These are phyloP conservation scores for Acrossocheilus wenchowensis DNA, from an alignment of 2,797 vertebrate species.

Conservation along the genomic window DNA sequence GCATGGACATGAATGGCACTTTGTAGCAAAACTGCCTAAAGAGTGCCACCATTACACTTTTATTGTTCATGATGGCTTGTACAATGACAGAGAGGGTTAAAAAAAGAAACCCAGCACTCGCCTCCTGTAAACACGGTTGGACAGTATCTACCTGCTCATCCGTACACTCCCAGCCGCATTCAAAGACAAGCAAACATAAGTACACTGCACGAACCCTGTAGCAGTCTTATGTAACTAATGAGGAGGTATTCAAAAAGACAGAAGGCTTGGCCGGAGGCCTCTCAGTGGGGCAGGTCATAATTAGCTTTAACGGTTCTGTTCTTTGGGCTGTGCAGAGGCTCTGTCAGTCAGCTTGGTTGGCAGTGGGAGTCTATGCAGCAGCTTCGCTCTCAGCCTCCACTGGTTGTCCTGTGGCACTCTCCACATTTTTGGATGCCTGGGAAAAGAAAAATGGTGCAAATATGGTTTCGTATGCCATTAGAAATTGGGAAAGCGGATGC, in stretches of 20 bases:
- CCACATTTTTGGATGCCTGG: slow-evolving; percentile 93
- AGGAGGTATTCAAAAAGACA: slow-evolving; percentile 72
- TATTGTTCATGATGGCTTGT: slow-evolving; percentile 56
- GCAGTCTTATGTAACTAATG: slow-evolving; percentile 74
- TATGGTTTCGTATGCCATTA: neutral
- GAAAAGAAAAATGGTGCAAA: neutral
- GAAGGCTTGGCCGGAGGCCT: slow-evolving; percentile 70
- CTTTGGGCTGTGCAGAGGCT: slow-evolving; percentile 56
- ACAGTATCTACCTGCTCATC: slow-evolving; percentile 49
- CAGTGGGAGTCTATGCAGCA: slow-evolving; percentile 78
- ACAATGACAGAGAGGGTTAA: slow-evolving; percentile 53
- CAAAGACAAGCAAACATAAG: slow-evolving; percentile 33
- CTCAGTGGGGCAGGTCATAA: slow-evolving; percentile 70
- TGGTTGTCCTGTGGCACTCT: slow-evolving; percentile 89
- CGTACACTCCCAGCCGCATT: slow-evolving; percentile 32
- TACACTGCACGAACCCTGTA: slow-evolving; percentile 44
- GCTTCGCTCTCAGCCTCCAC: slow-evolving; percentile 85
- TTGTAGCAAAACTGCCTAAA: slow-evolving; percentile 30
- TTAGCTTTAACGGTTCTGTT: slow-evolving; percentile 51
- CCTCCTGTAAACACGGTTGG: slow-evolving; percentile 56
- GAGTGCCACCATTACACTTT: slow-evolving; percentile 47
- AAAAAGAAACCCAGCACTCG: slow-evolving; percentile 30
- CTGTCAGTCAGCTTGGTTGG: slow-evolving; percentile 51
- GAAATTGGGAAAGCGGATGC: neutral
- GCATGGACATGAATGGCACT: slow-evolving; percentile 40